A percentile compares a stretch with the other conserved stretches of the same genome.
Evolutionary conservation across 2,888 invertebrate genomes (phyloP).

Genomic region (Athrips mouffetella): DNA sequence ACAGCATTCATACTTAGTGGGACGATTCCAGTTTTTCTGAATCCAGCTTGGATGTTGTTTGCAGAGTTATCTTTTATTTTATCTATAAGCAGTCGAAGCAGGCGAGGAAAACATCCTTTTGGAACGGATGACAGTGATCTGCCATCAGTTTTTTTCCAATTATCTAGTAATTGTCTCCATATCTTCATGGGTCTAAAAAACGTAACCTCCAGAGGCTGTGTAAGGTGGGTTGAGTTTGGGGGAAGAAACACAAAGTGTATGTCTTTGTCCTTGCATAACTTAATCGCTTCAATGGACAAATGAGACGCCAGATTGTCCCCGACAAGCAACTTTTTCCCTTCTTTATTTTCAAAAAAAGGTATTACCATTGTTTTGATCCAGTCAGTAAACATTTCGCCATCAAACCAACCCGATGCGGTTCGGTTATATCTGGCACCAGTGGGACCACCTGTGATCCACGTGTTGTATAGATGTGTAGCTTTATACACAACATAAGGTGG

Average conservation of each 20-base stretch:
- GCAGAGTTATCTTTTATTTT: conserved; percentile 14
- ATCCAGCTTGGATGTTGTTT: conserved; percentile 24
- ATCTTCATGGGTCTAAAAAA: conserved; percentile 38
- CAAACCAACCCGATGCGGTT: conserved; percentile 56
- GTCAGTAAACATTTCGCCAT: conserved; percentile 36
- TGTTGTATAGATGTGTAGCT: no score
- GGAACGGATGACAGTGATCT: conserved; percentile 18
- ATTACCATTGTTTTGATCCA: conserved; percentile 32
- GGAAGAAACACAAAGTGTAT: no score
- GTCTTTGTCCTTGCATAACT: conserved; percentile 37
- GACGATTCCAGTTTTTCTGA: conserved; percentile 21
- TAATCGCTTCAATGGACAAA: conserved; percentile 31
- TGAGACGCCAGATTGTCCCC: conserved; percentile 47
- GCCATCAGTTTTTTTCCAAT: conserved; percentile 28
- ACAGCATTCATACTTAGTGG: neutral
- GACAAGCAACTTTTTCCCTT: conserved; percentile 37
- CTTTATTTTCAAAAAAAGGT: conserved; percentile 26
- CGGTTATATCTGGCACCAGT: no score
- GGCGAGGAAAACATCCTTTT: conserved; percentile 26
- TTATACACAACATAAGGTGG: no score
- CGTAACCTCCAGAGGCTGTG: conserved; percentile 42
- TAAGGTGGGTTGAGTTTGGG: no score
- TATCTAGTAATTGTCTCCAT: conserved; percentile 30
- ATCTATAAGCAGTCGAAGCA: conserved; percentile 22
- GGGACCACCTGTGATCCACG: no score